Base-by-base conservation (phyloP, 2,888 invertebrate genomes). In the Chymomyza caudatula region DNA sequence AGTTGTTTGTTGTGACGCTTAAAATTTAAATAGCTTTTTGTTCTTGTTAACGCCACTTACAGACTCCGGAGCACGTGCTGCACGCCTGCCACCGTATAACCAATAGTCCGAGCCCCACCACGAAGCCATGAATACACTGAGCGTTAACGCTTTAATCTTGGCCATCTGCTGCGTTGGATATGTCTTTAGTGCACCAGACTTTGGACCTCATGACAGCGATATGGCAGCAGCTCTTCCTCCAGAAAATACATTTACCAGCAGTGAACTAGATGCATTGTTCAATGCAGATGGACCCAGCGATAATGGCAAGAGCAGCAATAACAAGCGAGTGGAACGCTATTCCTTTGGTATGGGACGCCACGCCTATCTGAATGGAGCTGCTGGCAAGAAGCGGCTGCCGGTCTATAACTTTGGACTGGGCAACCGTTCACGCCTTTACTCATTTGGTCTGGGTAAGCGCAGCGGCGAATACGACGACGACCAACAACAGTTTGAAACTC, bases 311-410 rank as follows among this genome's bases (percentile, higher is more conserved):
- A 37, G 29, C 29, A 37, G 68, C n/a, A 86, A 87, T 55, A 89
- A 90, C 47, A 93, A 94, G 88, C 92, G 94, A 63, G 92, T 92
- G 25, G 92, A 93, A 22, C 93, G 93, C 0, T 94, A 94, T 90
- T 93, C 93, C 23, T 94, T 94, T 81, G 94, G 94, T 0, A 90
- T 94, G n/a, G 94, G 94, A 1, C 93, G 94, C 76, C 92, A 94
- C 11, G 91, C 92, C 13, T 90, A 90, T 60, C 89, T 90, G 64
- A 88, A 89, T 63, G 89, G 89, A 23, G 89, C 88, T 3, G 76
- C 83, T 29, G 90, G 90, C 2, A 87, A 89, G 66, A 91, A 91
- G 71, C 88, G 91, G 49, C 69, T 91, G 67, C 91, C 91, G 1
- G 88, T 89, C 0, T 91, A 91, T 57, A 91, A 91, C 67, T 91